Evolutionary conservation across 2,113 vertebrate genomes (phyloP).

Genomic region (Budorcas taxicolor): DNA sequence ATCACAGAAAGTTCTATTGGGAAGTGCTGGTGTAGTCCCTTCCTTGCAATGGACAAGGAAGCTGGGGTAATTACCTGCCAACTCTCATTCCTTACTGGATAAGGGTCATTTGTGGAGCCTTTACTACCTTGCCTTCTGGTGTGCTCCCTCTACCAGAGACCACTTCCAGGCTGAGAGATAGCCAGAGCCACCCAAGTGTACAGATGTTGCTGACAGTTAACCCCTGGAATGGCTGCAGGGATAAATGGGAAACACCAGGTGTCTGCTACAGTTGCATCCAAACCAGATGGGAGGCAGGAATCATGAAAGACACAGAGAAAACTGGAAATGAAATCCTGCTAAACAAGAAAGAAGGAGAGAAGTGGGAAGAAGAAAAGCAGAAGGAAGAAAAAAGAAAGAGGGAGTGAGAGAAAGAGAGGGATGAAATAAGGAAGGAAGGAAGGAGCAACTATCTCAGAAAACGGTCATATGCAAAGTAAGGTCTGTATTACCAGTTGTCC

Average conservation of each 20-base stretch:
- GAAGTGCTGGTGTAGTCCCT: neutral
- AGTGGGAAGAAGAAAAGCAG: neutral
- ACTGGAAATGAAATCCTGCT: neutral
- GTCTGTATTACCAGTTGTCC: neutral
- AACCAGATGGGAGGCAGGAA: neutral
- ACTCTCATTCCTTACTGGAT: neutral
- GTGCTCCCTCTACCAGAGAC: neutral
- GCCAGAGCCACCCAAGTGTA: no score
- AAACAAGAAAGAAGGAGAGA: neutral
- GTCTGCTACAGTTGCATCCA: neutral
- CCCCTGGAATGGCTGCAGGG: no score
- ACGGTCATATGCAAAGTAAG: neutral
- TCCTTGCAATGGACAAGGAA: neutral
- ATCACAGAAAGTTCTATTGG: neutral
- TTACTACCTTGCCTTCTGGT: neutral
- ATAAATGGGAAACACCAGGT: neutral
- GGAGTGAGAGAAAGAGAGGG: rapidly evolving
- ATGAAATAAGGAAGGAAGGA: neutral
- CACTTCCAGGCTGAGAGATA: neutral
- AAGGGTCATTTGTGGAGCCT: neutral
- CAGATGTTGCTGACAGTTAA: neutral
- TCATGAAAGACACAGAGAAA: neutral
- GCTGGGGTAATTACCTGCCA: neutral
- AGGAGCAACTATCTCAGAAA: neutral
- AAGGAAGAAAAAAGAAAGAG: no score